phyloP scores from a whole-genome alignment of 64 coral and sea anemone genomes.

The Astreopora myriophthalma region DNA sequence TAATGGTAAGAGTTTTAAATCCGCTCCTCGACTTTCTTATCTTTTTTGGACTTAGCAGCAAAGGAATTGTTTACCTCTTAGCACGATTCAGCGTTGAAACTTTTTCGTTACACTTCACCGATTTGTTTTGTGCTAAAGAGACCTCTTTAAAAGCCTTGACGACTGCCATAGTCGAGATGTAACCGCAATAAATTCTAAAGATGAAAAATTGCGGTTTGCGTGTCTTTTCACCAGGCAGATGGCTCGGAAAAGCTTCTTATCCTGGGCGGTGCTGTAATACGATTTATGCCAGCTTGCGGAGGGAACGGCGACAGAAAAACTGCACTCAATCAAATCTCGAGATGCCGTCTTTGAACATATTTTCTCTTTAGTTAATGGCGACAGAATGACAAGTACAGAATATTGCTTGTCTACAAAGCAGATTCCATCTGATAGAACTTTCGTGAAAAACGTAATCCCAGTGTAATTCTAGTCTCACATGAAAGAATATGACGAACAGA shows the following conservation, averaged over 20 bases:
- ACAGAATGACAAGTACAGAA: background rate
- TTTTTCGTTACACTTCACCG: background rate
- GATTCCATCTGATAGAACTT: background rate
- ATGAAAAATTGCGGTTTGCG: background rate
- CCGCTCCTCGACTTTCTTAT: background rate
- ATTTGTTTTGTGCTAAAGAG: background rate
- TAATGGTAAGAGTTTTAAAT: background rate
- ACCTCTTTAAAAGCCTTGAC: background rate
- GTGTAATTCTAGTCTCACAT: background rate
- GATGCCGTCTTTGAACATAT: background rate
- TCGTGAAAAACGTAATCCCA: background rate
- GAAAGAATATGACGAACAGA: background rate
- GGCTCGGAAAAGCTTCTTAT: background rate
- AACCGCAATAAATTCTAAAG: background rate
- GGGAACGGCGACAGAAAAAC: background rate
- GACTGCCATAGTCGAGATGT: background rate
- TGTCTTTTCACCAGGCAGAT: background rate
- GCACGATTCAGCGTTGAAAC: background rate
- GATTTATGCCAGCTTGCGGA: background rate
- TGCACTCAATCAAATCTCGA: background rate
- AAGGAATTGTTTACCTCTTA: background rate
- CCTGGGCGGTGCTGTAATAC: slow-evolving; percentile 5
- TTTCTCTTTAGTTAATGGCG: background rate
- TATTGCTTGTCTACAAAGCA: slow-evolving; percentile 4
- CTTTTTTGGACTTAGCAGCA: background rate